Conservation (phyloP, 2,113 vertebrate species). For the Dicerorhinus sumatrensis region DNA sequence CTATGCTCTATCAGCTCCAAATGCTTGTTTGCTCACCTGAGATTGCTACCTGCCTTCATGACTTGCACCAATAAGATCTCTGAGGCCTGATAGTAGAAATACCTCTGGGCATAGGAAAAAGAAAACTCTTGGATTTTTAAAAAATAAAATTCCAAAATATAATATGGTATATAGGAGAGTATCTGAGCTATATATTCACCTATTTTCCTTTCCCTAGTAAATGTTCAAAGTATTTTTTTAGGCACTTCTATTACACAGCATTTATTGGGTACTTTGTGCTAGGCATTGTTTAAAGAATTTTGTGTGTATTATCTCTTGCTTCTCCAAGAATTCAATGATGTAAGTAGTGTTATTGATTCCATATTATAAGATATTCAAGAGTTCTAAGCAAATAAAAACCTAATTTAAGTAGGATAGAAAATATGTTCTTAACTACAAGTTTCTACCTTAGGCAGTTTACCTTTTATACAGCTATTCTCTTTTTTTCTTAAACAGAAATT, state of each 20-base stretch:
- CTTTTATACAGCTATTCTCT: not conserved
- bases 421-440: not conserved
- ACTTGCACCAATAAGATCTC: not conserved
- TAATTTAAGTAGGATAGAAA: slow-evolving; percentile 1
- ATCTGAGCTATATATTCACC: not conserved
- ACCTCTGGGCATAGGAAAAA: not conserved
- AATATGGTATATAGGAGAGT: not conserved
- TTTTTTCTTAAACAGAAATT: not conserved
- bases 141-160: not conserved
- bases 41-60: not conserved
- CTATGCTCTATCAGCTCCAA: not conserved
- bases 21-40: not conserved
- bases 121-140: not conserved
- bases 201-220: not conserved
- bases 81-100: not conserved
- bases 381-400: not conserved
- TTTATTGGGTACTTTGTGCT: not conserved
- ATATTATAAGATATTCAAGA: not conserved
- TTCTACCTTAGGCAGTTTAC: not conserved
- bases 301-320: not conserved
- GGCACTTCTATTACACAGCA: not conserved
- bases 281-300: not conserved
- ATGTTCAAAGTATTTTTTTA: not conserved
- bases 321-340: not conserved
- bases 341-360: not conserved